Evolutionary conservation across 2,797 vertebrate species (phyloP).

Genomic region (Salarias fasciatus): DNA sequence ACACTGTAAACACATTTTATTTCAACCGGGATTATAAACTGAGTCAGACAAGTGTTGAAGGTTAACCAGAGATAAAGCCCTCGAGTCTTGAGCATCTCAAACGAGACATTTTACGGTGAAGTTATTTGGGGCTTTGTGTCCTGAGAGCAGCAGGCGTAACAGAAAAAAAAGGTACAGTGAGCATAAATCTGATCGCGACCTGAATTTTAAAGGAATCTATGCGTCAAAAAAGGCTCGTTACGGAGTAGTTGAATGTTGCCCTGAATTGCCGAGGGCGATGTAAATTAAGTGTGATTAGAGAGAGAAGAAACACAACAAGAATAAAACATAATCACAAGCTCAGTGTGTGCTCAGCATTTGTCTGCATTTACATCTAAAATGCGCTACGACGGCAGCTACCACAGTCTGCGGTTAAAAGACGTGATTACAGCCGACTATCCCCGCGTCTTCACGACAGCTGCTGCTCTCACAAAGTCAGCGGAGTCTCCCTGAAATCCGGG

Average conservation of each 20-base stretch:
- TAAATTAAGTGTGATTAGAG: conserved; percentile 28
- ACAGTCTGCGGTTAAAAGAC: conserved; percentile 29
- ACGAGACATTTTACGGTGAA: conserved; percentile 48
- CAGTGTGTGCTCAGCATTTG: conserved; percentile 27
- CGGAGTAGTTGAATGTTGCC: conserved; percentile 19
- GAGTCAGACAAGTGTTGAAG: conserved; percentile 33
- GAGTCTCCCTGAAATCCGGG: conserved; percentile 32
- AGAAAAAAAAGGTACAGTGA: conserved; percentile 25
- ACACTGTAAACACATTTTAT: background rate
- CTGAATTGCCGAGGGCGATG: conserved; percentile 41
- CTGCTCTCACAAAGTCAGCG: conserved; percentile 38
- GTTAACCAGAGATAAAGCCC: conserved; percentile 29
- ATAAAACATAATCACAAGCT: conserved; percentile 30
- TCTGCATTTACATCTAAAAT: conserved; percentile 39
- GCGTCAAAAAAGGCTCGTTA: conserved; percentile 37
- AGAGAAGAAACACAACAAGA: conserved; percentile 10
- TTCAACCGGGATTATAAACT: conserved; percentile 32
- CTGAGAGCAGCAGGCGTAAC: too few relatives aligned
- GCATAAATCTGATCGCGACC: conserved; percentile 28
- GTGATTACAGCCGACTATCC: conserved; percentile 13
- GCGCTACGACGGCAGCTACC: conserved; percentile 14
- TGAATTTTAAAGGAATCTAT: conserved; percentile 24
- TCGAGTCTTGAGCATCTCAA: conserved; percentile 21
- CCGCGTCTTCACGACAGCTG: conserved; percentile 39
- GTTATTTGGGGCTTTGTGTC: conserved; percentile 37